Conservation (phyloP, 2,888 invertebrate species). For the Atethmia centrago region DNA sequence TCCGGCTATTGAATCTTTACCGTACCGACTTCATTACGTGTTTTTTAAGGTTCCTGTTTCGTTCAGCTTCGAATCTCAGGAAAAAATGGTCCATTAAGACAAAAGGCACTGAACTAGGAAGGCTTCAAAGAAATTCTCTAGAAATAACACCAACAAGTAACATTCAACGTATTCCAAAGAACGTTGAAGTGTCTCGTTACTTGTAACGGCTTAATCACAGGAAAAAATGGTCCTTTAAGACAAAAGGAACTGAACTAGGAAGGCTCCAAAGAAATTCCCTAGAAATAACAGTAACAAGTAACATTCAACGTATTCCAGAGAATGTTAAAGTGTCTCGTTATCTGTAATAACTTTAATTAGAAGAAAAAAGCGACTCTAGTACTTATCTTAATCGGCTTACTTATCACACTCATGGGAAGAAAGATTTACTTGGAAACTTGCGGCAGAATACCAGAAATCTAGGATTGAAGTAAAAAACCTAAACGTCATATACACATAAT, state of each 20-base stretch:
- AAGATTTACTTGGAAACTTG: slow-evolving; percentile 17
- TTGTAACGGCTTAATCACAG: slow-evolving; percentile 32
- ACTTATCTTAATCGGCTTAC: slow-evolving; percentile 49
- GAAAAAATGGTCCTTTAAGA: background rate
- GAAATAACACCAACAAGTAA: slow-evolving; percentile 20
- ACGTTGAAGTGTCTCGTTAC: slow-evolving; percentile 47
- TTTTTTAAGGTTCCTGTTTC: too few species aligned
- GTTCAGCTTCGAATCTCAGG: too few species aligned
- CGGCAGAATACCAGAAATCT: slow-evolving; percentile 7
- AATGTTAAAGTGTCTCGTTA: slow-evolving; percentile 51
- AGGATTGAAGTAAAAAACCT: background rate
- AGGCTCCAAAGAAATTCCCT: background rate
- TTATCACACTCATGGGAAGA: slow-evolving; percentile 40
- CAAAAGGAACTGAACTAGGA: slow-evolving; percentile 8
- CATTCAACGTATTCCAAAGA: slow-evolving; percentile 29
- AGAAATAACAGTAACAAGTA: slow-evolving; percentile 20
- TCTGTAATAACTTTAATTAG: slow-evolving; percentile 54
- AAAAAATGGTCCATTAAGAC: background rate
- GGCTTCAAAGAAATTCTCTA: background rate
- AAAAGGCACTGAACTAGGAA: slow-evolving; percentile 8
- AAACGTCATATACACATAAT: background rate
- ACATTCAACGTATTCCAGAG: slow-evolving; percentile 23
- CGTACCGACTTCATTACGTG: background rate
- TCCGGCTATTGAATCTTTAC: too few species aligned
- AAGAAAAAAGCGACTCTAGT: slow-evolving; percentile 39